phyloP scores from a whole-genome alignment of 2,888 invertebrate genomes.

The Tanypteryx hageni region DNA sequence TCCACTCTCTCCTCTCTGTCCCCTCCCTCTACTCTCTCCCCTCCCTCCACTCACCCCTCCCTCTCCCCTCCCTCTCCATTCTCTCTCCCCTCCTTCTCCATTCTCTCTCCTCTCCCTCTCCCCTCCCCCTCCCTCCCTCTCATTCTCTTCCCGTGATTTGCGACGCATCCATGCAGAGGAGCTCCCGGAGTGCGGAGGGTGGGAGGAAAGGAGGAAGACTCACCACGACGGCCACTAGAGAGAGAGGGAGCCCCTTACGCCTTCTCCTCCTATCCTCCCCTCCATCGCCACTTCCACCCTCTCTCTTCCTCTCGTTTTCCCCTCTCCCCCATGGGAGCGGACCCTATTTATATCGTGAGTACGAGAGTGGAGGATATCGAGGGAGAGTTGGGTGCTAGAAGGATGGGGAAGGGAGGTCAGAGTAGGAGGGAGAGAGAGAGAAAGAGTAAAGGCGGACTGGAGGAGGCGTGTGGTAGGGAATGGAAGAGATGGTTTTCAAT shows the following conservation, averaged over 20 bases:
- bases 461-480: not conserved
- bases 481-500: conserved; percentile 18
- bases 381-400: not conserved
- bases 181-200: not conserved
- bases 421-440: not conserved
- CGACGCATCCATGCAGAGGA: not conserved
- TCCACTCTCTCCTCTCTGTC: conserved; percentile 52
- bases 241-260: no score
- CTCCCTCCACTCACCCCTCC: not conserved
- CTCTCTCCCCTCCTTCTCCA: conserved; percentile 2
- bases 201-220: no score
- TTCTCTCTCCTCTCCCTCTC: not conserved
- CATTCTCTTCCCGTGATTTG: not conserved
- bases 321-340: not conserved
- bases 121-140: not conserved
- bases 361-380: not conserved
- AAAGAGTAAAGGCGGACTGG: conserved; percentile 10
- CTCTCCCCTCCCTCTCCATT: conserved; percentile 44
- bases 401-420: not conserved
- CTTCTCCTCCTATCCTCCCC: no score
- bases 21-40: not conserved
- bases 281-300: no score
- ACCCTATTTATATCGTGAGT: conserved; percentile 3
- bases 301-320: not conserved
- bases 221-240: no score